Evolutionary conservation across 23 tunicate genomes (phyloP).

Genomic region (Diplosoma virens): DNA sequence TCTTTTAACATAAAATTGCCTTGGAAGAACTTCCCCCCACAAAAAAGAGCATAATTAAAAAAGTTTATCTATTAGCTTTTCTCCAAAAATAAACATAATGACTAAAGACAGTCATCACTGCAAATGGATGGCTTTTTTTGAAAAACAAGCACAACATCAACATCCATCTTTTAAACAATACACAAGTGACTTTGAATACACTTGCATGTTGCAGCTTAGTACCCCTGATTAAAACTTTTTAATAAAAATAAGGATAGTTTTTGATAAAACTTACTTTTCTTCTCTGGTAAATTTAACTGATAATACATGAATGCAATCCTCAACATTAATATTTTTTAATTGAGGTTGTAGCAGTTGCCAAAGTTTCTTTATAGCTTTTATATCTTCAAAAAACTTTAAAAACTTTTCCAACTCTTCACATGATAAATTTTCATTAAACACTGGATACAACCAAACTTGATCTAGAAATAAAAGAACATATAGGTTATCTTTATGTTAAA

Average conservation of each 20-base stretch:
- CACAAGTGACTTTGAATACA: no score
- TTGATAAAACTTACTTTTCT: background rate
- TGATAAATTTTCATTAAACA: background rate
- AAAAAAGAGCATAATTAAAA: no score
- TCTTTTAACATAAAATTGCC: no score
- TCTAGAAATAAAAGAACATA: background rate
- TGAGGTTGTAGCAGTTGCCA: background rate
- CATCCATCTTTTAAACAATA: no score
- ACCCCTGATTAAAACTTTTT: background rate
- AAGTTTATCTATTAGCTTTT: no score
- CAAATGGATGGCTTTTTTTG: no score
- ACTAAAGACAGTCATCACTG: no score
- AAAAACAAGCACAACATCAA: no score
- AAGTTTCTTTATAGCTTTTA: background rate
- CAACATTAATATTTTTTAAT: background rate
- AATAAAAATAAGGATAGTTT: background rate
- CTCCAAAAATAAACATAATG: no score
- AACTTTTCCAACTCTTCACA: background rate
- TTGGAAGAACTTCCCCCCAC: no score
- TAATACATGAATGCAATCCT: background rate
- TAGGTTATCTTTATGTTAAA: no score
- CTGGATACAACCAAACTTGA: constrained; percentile 6
- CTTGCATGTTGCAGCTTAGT: no score
- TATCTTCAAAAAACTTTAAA: background rate
- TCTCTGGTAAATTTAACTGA: background rate